Percentiles rank a stretch among this genome's conserved stretches.
These are phyloP conservation scores for Eurytemora carolleeae DNA, from an alignment of 1,140 invertebrate species.

Conservation along the genomic window DNA sequence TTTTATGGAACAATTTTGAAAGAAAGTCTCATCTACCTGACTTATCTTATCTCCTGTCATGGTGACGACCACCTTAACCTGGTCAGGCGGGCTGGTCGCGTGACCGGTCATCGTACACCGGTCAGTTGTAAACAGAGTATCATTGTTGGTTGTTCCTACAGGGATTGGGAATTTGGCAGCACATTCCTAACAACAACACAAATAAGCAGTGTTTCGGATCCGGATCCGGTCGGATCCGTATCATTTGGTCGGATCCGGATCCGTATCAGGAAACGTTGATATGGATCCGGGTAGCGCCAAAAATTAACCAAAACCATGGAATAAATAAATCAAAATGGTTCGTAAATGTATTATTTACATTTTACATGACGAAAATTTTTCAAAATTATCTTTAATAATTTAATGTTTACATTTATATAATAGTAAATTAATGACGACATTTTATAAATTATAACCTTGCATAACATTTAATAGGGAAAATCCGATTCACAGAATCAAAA, in stretches of 20 bases:
- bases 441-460: no score
- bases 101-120: slow-evolving; percentile 61
- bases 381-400: no score
- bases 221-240: no score
- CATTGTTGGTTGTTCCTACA: background rate
- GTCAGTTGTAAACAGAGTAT: slow-evolving; percentile 24
- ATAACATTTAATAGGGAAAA: no score
- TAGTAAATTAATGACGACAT: no score
- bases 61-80: slow-evolving; percentile 72
- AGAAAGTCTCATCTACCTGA: slow-evolving; percentile 41
- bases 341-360: background rate
- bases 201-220: background rate
- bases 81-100: slow-evolving; percentile 41
- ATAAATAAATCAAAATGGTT: background rate
- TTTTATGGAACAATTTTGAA: background rate
- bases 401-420: no score
- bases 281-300: background rate
- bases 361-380: background rate
- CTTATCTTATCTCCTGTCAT: slow-evolving; percentile 74
- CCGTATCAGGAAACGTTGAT: background rate
- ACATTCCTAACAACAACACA: background rate
- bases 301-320: background rate
- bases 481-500: no score
- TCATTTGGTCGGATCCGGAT: background rate
- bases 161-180: background rate